Evolutionary conservation across 2,888 invertebrate species (phyloP), one percentile per base, ranked within the genome.

Genomic region (Catocala fraxini): DNA sequence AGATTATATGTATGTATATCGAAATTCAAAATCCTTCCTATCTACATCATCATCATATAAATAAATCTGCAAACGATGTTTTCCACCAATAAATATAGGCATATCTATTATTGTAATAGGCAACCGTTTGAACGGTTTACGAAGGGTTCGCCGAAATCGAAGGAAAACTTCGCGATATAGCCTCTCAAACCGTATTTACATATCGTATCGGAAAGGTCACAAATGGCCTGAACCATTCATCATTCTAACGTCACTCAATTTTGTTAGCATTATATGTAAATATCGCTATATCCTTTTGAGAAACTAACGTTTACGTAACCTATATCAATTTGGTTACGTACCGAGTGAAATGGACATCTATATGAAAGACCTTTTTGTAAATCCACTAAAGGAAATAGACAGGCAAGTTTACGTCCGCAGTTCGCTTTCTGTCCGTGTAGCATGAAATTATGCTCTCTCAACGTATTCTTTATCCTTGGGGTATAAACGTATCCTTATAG

Each of bases 181-280:
- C 64, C 64, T 65, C 65, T 74, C 59, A 70, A 66, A 65, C 56
- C 52, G 65, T 81, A 84, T 84, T 84, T 83, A 83, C 82, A 82
- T 84, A 83, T 56, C 69, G 79, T 81, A 73, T 77, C 66, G 73
- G 69, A 77, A 79, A 80, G 84, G 82, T 81, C 80, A 77, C 83
- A 76, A 81, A 82, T 80, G 81, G 78, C 73, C 63, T 51, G 61
- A 43, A 70, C 73, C 79, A 82, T 84, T 82, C 82, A 80, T 84
- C 84, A 84, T 82, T 80, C 76, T 66, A 76, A 80, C 82, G 80
- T 82, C 82, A 83, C 77, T 84, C 82, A 81, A 82, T 83, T 84
- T 83, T 77, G 79, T 73, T 79, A 77, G 72, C 75, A 80, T 80
- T 82, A 77, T 82, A 75, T 74, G 81, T 80, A 80, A 77, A 79